Evolutionary conservation across 2,888 invertebrate species (phyloP).

Genomic region (Pogonocherus hispidulus): DNA sequence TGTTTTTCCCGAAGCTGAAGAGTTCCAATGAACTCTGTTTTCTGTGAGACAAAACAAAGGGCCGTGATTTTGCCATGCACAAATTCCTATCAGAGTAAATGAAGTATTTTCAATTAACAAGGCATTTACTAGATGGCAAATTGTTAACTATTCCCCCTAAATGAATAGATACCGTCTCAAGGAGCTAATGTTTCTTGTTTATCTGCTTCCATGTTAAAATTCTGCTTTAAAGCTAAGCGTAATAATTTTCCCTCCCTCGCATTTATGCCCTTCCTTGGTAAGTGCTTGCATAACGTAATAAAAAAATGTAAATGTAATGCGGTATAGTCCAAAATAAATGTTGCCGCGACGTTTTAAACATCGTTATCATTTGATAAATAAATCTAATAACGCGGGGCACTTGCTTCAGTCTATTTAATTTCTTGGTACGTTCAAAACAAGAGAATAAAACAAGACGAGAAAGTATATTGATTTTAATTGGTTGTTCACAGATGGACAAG

Average conservation of each 20-base stretch:
- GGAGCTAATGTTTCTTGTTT: neutral
- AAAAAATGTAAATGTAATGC: constrained; percentile 13
- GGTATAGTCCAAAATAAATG: neutral
- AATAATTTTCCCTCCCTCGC: constrained; percentile 4
- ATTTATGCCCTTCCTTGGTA: neutral
- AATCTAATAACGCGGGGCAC: neutral
- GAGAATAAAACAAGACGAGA: too few relatives aligned
- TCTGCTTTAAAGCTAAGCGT: constrained; percentile 5
- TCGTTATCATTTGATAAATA: neutral
- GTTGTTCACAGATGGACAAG: too few relatives aligned
- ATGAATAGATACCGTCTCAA: neutral
- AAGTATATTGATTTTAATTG: too few relatives aligned
- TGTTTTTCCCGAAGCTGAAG: too few relatives aligned
- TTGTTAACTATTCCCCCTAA: neutral
- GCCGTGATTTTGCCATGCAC: too few relatives aligned
- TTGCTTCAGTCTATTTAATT: neutral
- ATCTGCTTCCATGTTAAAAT: neutral
- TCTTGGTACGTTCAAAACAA: neutral
- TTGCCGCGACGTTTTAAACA: constrained; percentile 5
- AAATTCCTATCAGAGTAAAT: neutral
- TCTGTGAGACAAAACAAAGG: too few relatives aligned
- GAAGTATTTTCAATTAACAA: neutral
- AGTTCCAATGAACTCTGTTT: too few relatives aligned
- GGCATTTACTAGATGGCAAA: neutral
- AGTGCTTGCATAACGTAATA: neutral